These are phyloP conservation scores for Piscicola geometra DNA, from an alignment of 2,888 invertebrate species.

Conservation along the genomic window DNA sequence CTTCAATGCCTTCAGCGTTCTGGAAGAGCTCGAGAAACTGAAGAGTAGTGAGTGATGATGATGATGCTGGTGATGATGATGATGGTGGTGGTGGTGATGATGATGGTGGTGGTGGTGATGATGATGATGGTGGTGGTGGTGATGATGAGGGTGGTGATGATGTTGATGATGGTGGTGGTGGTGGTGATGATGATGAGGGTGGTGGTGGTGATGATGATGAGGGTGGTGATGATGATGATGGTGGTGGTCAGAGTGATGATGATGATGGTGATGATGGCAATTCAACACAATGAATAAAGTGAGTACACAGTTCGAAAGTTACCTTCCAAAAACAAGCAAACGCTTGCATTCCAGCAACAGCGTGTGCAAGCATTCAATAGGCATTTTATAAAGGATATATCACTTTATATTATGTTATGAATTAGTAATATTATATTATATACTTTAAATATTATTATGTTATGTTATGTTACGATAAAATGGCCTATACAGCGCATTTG, in stretches of 20 bases:
- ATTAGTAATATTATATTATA: no score
- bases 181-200: background rate
- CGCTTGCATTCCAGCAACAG: no score
- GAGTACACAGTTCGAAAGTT: no score
- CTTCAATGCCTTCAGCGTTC: constrained; percentile 56
- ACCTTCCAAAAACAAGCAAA: no score
- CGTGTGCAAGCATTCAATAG: no score
- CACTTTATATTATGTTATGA: no score
- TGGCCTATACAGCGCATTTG: no score
- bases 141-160: background rate
- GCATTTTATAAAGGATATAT: no score
- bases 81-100: background rate
- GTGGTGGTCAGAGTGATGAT: no score
- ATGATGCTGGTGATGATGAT: background rate
- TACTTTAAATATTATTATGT: no score
- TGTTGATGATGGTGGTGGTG: background rate
- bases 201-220: background rate
- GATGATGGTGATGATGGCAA: background rate
- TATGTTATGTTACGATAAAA: no score
- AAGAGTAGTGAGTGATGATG: constrained; percentile 47
- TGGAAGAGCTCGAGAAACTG: constrained; percentile 50
- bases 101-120: background rate
- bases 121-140: no score
- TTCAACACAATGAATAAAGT: background rate
- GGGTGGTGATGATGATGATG: background rate